Base-by-base conservation (phyloP, 2,888 invertebrate genomes). In the Hirtodrosophila histrioides region DNA sequence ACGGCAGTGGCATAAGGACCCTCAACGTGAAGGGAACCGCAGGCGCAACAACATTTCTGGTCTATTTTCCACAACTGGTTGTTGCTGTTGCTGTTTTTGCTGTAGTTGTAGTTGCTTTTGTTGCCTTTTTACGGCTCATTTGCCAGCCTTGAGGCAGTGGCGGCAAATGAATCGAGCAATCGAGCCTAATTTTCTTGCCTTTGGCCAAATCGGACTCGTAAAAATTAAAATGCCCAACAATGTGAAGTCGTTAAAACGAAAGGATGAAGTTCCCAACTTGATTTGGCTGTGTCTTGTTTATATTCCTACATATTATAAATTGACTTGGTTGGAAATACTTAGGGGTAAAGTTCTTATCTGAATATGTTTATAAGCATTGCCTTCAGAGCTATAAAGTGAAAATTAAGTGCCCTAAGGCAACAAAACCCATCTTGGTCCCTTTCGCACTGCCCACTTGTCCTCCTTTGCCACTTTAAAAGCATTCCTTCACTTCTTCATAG, bases 81-180 rank as follows among this genome's bases (percentile, higher is more conserved):
- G 36, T 29, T 53, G 36, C 31, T 45, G 36, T 40, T 49, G 36
- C 27, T 40, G 50, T 33, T 50, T 43, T 45, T 58, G 45, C 40
- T 55, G 36, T 56, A 33, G 65, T 36, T 66, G 40, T 24, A 43
- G 56, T 43, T 58, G 53, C 12, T 48, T 10, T 35, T 56, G 45
- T 35, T 71, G 64, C 56, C 66, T 62, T 82, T 88, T 87, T 85
- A 85, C 82, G 88, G 88, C 76, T 78, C 85, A 88, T 88, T 74
- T 88, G 87, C 53, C 63, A 51, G 66, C 68, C 55, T 29, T 54
- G 24, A 56, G 50, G 41, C 49, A 23, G 35, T 51, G 61, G 53
- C 39, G 63, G 50, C 72, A 75, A 75, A 73, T 85, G 70, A 85
- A 64, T 88, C 76, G 83, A 71, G 74, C 82, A 71, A 88, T 86